Base-by-base conservation (phyloP, 2,888 invertebrate genomes). In the Saturnia japonica region DNA sequence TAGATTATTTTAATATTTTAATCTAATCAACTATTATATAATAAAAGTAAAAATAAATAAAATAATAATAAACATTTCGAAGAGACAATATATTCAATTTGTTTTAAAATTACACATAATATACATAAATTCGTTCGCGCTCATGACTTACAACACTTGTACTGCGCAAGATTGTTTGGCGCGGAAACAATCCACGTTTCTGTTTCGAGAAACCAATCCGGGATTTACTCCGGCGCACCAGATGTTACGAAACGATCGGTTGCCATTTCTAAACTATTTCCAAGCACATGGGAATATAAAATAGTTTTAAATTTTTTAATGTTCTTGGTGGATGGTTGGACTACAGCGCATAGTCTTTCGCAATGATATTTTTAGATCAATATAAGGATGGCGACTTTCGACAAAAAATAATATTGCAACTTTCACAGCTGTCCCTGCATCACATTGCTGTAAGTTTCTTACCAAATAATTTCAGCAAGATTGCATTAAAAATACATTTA, bases 131-230 rank as follows among this genome's bases (percentile, higher is more conserved):
- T 6, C 28, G 28, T 60, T 28, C 25, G 0, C 25, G 34, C 40
- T 64, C n/a, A 40, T 40, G 8, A n/a, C 7, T 40, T 19, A 16
- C 6, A 19, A 9, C 11, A 9, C 40, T n/a, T 19, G 11, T 40
- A 64, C 40, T 64, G n/a, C 64, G 64, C n/a, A 64, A 64, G 40
- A 64, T 40, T 40, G 19, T 40, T 64, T 40, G n/a, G 40, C 40
- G 64, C 40, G 40, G 40, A 34, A 62, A 40, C 40, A 64, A 19
- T 40, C 19, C 19, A n/a, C 64, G n/a, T 40, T 64, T 19, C 64
- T 64, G 64, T 64, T 64, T 40, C 40, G 7, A 64, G 40, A 40
- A 64, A 64, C 40, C 64, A 3, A n/a, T 64, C 64, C n/a, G n/a
- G 40, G 9, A 64, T 40, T 64, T 34, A 64, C 40, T 64, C 57